Evolutionary conservation across 2,113 vertebrate species (phyloP), one percentile per base, ranked within the genome.

Genomic region (Gallinago media): DNA sequence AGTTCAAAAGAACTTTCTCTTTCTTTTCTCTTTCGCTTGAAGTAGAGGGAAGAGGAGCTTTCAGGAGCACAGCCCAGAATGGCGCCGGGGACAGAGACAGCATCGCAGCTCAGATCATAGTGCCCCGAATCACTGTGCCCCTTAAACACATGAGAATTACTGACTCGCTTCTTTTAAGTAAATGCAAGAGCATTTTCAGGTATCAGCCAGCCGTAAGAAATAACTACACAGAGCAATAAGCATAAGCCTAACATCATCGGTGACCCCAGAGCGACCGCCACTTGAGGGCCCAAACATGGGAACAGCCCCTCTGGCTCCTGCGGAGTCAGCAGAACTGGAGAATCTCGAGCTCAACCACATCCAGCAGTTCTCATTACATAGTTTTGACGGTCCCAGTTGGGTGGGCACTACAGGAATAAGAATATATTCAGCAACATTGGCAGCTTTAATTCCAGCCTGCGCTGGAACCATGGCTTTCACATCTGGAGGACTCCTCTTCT

Each of bases 211-310:
- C 31, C 67, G 68, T 31, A 89, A 38, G 34, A 27, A 81, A 31
- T 23, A 80, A 25, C 40, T 16, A 50, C 11, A 12, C 1, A n/a
- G 59, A 89, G 62, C 62, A 78, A 56, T 3, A 29, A 82, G 20
- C 36, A 19, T 0, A 11, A 49, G 54, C 10, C 62, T 56, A 40
- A 22, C 34, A 16, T 1, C 23, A 15, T 3, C 31, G 46, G 46
- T 6, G 65, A 71, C 21, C 26, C 76, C 36, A 34, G 7, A 52
- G 44, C 10, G 0, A 22, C 23, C 18, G 6, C 8, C 0, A 0
- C 47, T 63, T 34, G 19, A 16, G 23, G 38, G 15, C 70, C 27
- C 5, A 1, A 27, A 9, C 3, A 4, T 2, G 22, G 38, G 25
- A 15, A 7, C 3, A 56, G 38, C 31, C 56, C 25, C 18, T 1